Conservation (phyloP, 2,113 vertebrate species). For the Empidonax alnorum region DNA sequence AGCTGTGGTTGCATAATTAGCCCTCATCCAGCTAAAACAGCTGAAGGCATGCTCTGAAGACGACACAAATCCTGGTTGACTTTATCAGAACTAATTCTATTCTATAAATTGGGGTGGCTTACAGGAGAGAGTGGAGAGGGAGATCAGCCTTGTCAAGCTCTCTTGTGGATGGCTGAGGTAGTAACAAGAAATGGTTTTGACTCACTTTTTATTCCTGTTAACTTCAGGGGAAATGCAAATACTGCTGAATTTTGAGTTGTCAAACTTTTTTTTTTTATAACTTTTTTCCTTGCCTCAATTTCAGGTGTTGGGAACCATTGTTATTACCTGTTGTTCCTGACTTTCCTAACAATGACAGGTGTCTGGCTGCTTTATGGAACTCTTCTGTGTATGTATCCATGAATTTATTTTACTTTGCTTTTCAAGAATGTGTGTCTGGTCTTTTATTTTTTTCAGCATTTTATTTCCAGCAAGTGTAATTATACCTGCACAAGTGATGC, state of each 20-base stretch:
- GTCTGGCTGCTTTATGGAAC: constrained; percentile 85
- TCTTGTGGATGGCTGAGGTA: neutral
- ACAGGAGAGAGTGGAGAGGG: neutral
- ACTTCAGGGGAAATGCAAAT: neutral
- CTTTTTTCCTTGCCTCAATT: neutral
- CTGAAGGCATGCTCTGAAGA: neutral
- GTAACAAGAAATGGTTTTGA: neutral
- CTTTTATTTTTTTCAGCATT: neutral
- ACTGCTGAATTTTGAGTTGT: neutral
- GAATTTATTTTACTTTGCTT: neutral
- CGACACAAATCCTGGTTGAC: neutral
- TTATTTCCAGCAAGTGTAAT: neutral
- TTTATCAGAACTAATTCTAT: neutral
- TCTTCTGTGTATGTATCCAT: constrained; percentile 84
- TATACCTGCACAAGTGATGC: neutral
- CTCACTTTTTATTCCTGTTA: neutral
- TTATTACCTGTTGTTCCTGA: constrained; percentile 87
- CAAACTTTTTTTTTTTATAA: neutral
- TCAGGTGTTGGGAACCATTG: constrained; percentile 90
- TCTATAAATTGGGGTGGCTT: neutral
- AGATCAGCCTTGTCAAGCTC: neutral
- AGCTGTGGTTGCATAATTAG: neutral
- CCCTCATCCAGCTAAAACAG: neutral
- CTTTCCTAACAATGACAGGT: constrained; percentile 77
- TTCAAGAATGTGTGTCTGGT: neutral